Evolutionary conservation across 1,140 invertebrate species (phyloP).

Genomic region (Drosophila varians): DNA sequence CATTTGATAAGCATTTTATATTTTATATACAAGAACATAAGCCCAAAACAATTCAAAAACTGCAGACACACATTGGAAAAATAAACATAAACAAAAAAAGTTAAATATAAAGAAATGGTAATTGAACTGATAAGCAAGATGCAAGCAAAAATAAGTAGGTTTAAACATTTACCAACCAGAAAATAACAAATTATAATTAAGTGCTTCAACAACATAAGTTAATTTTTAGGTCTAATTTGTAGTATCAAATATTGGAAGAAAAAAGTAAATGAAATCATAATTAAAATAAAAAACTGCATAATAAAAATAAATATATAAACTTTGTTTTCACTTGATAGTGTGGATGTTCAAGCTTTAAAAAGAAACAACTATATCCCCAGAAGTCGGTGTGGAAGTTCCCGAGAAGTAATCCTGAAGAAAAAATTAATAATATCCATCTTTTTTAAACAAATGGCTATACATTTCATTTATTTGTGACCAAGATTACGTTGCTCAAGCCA

Average conservation of each 20-base stretch:
- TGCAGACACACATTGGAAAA: slow-evolving; percentile 14
- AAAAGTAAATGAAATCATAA: slow-evolving; percentile 53
- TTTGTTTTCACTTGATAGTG: not conserved
- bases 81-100: slow-evolving; percentile 29
- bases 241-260: slow-evolving; percentile 73
- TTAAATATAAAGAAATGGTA: slow-evolving; percentile 65
- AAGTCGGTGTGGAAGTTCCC: too few relatives aligned
- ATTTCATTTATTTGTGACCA: slow-evolving; percentile 23
- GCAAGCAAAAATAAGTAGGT: slow-evolving; percentile 67
- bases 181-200: slow-evolving; percentile 28
- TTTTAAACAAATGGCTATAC: slow-evolving; percentile 5
- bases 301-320: not conserved
- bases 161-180: slow-evolving; percentile 41
- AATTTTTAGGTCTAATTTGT: slow-evolving; percentile 69
- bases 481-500: not conserved
- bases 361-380: too few relatives aligned
- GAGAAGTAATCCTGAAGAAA: too few relatives aligned
- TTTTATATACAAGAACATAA: slow-evolving; percentile 55
- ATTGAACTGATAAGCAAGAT: slow-evolving; percentile 77
- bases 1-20: slow-evolving; percentile 79
- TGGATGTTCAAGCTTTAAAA: not conserved
- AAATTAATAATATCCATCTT: not conserved
- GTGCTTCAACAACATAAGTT: slow-evolving; percentile 55
- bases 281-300: slow-evolving; percentile 11
- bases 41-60: slow-evolving; percentile 18